Percentiles rank a stretch among this genome's conserved stretches.
Conservation (phyloP, 2,888 invertebrate genomes). For the Apamea anceps region DNA sequence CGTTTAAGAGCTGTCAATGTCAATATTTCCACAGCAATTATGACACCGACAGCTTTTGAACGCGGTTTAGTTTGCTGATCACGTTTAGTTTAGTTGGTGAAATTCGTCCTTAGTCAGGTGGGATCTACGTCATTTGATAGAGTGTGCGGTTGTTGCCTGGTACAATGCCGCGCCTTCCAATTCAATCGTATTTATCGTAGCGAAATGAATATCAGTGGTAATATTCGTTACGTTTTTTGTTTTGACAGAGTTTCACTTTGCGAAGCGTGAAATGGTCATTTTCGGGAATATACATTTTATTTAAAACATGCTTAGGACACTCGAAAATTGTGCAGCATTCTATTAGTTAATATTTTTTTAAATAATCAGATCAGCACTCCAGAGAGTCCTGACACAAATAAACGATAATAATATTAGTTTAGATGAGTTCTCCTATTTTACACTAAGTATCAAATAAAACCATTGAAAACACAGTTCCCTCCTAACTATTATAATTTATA, state of each 20-base stretch:
- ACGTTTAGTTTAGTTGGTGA: not conserved
- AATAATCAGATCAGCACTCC: no score
- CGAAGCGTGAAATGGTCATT: not conserved
- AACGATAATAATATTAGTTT: not conserved
- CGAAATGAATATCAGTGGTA: conserved; percentile 3
- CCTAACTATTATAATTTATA: conserved; percentile 1
- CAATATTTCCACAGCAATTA: not conserved
- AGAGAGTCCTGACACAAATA: not conserved
- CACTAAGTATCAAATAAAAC: not conserved
- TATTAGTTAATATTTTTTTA: not conserved
- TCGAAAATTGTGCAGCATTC: no score
- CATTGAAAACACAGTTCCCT: not conserved
- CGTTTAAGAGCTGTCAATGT: not conserved
- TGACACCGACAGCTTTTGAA: not conserved
- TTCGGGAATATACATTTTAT: not conserved
- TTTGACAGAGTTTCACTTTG: not conserved
- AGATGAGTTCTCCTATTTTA: not conserved
- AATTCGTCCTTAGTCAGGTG: conserved; percentile 24
- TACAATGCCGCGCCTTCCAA: conserved; percentile 21
- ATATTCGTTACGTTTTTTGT: conserved; percentile 9
- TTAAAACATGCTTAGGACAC: no score
- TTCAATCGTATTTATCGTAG: conserved; percentile 6
- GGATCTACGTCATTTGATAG: conserved; percentile 49
- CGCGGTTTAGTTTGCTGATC: not conserved
- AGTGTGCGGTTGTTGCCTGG: conserved; percentile 22